These are phyloP conservation scores for Luscinia luscinia DNA, from an alignment of 2,797 vertebrate species.

Conservation along the genomic window DNA sequence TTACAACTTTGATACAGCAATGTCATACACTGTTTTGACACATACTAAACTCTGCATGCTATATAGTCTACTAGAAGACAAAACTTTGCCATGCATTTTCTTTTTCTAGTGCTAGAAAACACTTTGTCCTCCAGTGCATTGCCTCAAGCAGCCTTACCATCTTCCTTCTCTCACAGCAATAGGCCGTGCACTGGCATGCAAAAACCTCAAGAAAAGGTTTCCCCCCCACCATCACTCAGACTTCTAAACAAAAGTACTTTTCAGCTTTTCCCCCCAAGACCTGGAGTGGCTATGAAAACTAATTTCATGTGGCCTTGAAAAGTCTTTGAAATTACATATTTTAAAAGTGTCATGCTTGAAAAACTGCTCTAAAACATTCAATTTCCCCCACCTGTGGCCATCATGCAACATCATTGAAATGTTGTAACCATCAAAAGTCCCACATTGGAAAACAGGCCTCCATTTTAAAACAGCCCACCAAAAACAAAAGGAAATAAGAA, in stretches of 20 bases:
- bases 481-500: constrained; percentile 14
- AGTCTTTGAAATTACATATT: constrained; percentile 72
- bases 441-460: constrained; percentile 73
- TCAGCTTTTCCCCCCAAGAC: constrained; percentile 75
- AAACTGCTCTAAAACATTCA: constrained; percentile 74
- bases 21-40: constrained; percentile 83
- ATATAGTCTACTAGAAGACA: constrained; percentile 82
- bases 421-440: constrained; percentile 72
- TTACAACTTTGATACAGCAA: constrained; percentile 87
- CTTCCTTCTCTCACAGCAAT: constrained; percentile 72
- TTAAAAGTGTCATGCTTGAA: constrained; percentile 78
- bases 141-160: constrained; percentile 74
- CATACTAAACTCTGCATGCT: constrained; percentile 84
- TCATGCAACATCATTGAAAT: constrained; percentile 63
- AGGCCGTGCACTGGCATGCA: constrained; percentile 81
- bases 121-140: constrained; percentile 77
- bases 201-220: constrained; percentile 77
- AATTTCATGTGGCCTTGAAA: constrained; percentile 74
- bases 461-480: constrained; percentile 76
- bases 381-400: constrained; percentile 71
- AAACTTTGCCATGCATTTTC: constrained; percentile 81
- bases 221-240: constrained; percentile 80
- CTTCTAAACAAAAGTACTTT: constrained; percentile 82
- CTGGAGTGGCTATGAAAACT: constrained; percentile 78
- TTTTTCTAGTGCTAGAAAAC: constrained; percentile 80